phyloP scores from a whole-genome alignment of 1,140 invertebrate genomes.

The Drosophila arizonae region DNA sequence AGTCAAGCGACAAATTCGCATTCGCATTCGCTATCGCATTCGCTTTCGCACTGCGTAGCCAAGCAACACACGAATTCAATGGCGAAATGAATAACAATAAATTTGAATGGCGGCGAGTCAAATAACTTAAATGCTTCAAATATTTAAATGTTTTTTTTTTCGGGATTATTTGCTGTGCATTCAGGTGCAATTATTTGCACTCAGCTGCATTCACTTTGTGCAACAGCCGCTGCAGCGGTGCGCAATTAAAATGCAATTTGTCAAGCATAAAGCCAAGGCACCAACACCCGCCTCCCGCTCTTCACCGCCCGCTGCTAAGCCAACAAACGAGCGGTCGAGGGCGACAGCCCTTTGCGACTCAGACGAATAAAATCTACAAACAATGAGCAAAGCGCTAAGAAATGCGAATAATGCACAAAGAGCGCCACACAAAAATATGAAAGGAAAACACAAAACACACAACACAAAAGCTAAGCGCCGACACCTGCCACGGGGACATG shows the following conservation, averaged over 20 bases:
- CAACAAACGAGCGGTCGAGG: slow-evolving; percentile 21
- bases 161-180: slow-evolving; percentile 66
- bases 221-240: slow-evolving; percentile 16
- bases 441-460: neutral
- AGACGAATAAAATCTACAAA: slow-evolving; percentile 29
- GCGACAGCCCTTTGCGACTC: neutral
- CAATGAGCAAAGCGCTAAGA: slow-evolving; percentile 23
- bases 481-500: slow-evolving; percentile 13
- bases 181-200: slow-evolving; percentile 71
- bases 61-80: slow-evolving; percentile 31
- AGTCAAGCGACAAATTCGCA: slow-evolving; percentile 80
- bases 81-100: slow-evolving; percentile 13
- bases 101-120: slow-evolving; percentile 6
- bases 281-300: slow-evolving; percentile 28
- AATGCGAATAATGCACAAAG: slow-evolving; percentile 18
- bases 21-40: neutral
- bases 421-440: neutral
- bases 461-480: too few species aligned
- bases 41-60: slow-evolving; percentile 3
- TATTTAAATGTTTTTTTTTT: slow-evolving; percentile 39
- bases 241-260: slow-evolving; percentile 78
- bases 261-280: slow-evolving; percentile 35
- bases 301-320: slow-evolving; percentile 8
- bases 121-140: slow-evolving; percentile 54
- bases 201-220: slow-evolving; percentile 63